phyloP scores from a whole-genome alignment of 2,888 invertebrate genomes.

The Norana najaformis region DNA sequence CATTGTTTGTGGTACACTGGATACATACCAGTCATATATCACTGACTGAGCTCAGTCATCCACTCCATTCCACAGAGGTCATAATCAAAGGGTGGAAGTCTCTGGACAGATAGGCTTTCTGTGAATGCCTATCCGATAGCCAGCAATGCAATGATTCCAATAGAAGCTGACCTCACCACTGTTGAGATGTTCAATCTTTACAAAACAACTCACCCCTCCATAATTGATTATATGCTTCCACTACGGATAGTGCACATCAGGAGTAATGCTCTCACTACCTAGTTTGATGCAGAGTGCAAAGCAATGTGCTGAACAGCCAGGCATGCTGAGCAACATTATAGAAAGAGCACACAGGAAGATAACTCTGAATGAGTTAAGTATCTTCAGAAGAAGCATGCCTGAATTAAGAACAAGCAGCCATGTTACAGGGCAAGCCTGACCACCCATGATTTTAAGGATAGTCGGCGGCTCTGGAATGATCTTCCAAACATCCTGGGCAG shows the following conservation, averaged over 20 bases:
- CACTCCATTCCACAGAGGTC: background rate
- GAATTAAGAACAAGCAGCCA: no score
- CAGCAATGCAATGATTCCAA: background rate
- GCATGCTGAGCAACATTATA: background rate
- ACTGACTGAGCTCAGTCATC: background rate
- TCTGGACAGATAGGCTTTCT: background rate
- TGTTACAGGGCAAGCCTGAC: background rate
- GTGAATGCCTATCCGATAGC: background rate
- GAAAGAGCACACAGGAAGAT: background rate
- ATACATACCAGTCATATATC: no score
- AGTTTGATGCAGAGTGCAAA: background rate
- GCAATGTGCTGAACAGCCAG: background rate
- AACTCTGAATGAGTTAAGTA: background rate
- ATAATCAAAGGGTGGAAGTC: background rate
- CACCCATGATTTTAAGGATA: no score
- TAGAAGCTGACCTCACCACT: background rate
- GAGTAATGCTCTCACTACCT: background rate
- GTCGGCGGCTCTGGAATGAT: no score
- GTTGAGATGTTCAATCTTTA: background rate
- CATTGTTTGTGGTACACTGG: no score
- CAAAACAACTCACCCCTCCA: background rate
- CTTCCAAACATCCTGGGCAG: no score
- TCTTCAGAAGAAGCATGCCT: background rate
- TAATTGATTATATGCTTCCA: background rate
- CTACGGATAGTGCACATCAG: background rate